Evolutionary conservation across 1,140 invertebrate species (phyloP), one percentile per base, ranked within the genome.

Genomic region (Calephelis virginiensis): DNA sequence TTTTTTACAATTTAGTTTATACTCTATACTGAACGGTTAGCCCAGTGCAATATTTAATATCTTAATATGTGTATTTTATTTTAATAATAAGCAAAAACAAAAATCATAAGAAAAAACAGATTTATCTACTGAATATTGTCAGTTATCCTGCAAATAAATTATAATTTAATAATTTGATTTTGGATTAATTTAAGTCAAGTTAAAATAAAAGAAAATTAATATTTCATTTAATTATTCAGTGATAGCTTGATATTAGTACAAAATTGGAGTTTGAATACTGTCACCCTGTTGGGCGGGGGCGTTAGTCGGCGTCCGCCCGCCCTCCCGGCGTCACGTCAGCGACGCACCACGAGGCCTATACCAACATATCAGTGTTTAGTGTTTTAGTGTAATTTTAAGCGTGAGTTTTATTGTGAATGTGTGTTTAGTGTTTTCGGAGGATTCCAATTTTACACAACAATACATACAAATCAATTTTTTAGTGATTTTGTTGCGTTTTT

Each of bases 281-380:
- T 48, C 40, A 14, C 64, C 49, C 63, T 5, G 50, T 37, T 56
- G 50, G 50, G 50, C 50, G 50, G 73, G 63, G 70, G 72, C 60
- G 68, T 49, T 70, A 75, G 73, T 77, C 69, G 74, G 63, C 74
- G 75, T 72, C 72, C 73, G 76, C 72, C 72, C 67, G 67, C 72
- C 69, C 75, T 69, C 61, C 67, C 72, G 83, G 80, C 83, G 76
- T 73, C 76, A 71, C 83, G 82, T 79, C 74, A 78, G 49, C 49
- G 49, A 13, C 49, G 49, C 50, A 56, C 77, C 76, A 48, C 37
- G 66, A 70, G 72, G 75, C 73, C 73, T 74, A 63, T 63, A 66
- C 43, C 63, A 70, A 77, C 75, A 77, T 77, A 77, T 77, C 75
- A 77, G 64, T 72, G 67, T 73, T 67, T 77, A 75, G 71, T 75